These are phyloP conservation scores for Brachypalpus laphriformis DNA, from an alignment of 2,888 invertebrate species.

Conservation along the genomic window DNA sequence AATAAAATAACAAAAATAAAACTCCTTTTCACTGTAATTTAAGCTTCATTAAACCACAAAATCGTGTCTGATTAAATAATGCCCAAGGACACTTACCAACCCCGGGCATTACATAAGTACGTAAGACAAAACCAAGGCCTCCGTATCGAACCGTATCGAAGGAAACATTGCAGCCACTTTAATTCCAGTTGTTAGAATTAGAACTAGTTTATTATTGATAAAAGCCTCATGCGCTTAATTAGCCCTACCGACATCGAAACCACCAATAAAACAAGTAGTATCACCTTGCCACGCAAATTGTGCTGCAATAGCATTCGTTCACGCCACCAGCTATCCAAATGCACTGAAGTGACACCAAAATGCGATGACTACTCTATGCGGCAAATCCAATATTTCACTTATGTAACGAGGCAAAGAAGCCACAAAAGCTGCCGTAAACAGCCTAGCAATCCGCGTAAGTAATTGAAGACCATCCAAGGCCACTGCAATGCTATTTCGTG, in stretches of 20 bases:
- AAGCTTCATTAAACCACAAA: not conserved
- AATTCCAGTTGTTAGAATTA: not conserved
- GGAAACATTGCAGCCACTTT: conserved; percentile 25
- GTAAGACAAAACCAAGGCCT: conserved; percentile 4
- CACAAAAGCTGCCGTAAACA: not conserved
- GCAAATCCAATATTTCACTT: conserved; percentile 49
- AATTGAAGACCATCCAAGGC: conserved; percentile 42
- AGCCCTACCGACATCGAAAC: conserved; percentile 6
- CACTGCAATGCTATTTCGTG: conserved; percentile 28
- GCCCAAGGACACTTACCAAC: conserved; percentile 24
- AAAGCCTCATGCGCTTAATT: conserved; percentile 18
- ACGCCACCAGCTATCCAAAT: not conserved
- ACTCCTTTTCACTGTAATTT: not conserved
- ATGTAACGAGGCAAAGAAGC: conserved; percentile 42
- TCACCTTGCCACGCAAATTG: conserved; percentile 24
- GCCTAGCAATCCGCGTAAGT: not conserved
- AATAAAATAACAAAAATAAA: not conserved
- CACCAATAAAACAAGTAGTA: conserved; percentile 9
- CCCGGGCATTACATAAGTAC: not conserved
- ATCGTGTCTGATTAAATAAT: not conserved
- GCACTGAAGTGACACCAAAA: conserved; percentile 24
- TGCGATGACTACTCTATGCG: not conserved
- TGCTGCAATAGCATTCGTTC: not conserved
- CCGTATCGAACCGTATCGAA: not conserved
- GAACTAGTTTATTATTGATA: conserved; percentile 17